Base-by-base conservation (phyloP, 2,888 invertebrate species). In the Criorhina ranunculi region DNA sequence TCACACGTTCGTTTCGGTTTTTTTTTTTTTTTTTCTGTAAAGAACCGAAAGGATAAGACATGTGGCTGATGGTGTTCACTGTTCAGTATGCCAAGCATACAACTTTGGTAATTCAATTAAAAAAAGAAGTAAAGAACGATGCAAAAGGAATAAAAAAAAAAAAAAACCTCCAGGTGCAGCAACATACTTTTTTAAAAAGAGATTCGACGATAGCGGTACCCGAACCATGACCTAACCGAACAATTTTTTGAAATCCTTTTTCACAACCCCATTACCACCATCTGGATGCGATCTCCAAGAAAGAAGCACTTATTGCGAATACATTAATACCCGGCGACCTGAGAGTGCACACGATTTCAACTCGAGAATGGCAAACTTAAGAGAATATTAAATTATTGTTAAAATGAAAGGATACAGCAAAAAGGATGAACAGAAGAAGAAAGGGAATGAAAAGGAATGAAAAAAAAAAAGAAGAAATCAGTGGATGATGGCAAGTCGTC, bases 291-390 rank as follows among this genome's bases (percentile, higher is more conserved):
- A 17, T 12, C 8, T 8, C 7, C 70, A 29, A 55, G 44, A 46
- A 73, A 76, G 76, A 76, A 85, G 75, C 70, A 85, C 85, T 80
- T 85, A 85, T 85, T 85, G 70, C 75, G 85, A 85, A 80, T 80
- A 80, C 80, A 85, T 85, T 85, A 85, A 70, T 75, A 62, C 57
- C 57, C 40, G 37, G 24, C 15, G 49, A 59, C 35, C 17, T 35
- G 40, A 31, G n/a, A 40, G 85, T 60, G 66, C 80, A 85, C 69
- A 85, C 69, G 75, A 69, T 59, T 67, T 69, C 70, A 75, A 75
- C 80, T 80, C 59, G 17, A 76, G 75, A 66, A 33, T 44, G 59
- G 31, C 49, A 57, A 80, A 76, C 80, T 80, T 76, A 60, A 80
- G 75, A 64, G 80, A 76, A 85, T 85, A 80, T 85, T 85, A 80